Evolutionary conservation across 2,888 invertebrate species (phyloP), one percentile per base, ranked within the genome.

Genomic region (Gerris lacustris): DNA sequence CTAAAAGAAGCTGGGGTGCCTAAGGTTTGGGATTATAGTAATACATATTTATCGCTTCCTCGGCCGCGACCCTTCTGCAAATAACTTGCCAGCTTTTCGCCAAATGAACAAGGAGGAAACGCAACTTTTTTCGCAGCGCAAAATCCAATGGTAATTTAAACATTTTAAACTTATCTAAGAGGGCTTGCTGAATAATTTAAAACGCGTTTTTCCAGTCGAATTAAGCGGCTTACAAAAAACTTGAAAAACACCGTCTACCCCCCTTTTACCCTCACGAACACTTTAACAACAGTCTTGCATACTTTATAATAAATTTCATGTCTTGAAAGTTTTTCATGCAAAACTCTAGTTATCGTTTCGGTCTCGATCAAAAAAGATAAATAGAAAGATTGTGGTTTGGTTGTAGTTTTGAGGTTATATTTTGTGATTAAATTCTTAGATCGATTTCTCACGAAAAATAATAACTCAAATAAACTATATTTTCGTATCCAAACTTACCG

Each of bases 131-230:
- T 55, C 55, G 15, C 11, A 55, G 15, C 55, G 2, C 55, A 15
- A 55, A 55, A 55, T 55, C 55, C 55, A 15, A 55, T 55, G 55
- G 15, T 55, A 55, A 55, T 55, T 55, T 55, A 11, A 55, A 55
- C 55, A 55, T 55, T 55, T 55, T 55, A 55, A 55, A 55, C 55
- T 55, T 55, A 55, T 55, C 55, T 55, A 55, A 55, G 55, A 15
- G 55, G 9, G 11, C 55, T 55, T 55, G 15, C 55, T 55, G 55
- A 55, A 55, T 55, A 11, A 55, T 55, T 55, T 55, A 55, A 55
- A 55, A 55, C 55, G 55, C 55, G 55, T 55, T 55, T 55, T 55
- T 55, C 55, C 55, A 15, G 55, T 11, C 55, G 55, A 55, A 55
- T 55, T 55, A 55, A 55, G 55, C 9, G 55, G 55, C 55, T 55